A percentile compares a stretch with the other conserved stretches of the same genome.
These are phyloP conservation scores for Pentalonia nigronervosa DNA, from an alignment of 1,140 invertebrate species.

Conservation along the genomic window DNA sequence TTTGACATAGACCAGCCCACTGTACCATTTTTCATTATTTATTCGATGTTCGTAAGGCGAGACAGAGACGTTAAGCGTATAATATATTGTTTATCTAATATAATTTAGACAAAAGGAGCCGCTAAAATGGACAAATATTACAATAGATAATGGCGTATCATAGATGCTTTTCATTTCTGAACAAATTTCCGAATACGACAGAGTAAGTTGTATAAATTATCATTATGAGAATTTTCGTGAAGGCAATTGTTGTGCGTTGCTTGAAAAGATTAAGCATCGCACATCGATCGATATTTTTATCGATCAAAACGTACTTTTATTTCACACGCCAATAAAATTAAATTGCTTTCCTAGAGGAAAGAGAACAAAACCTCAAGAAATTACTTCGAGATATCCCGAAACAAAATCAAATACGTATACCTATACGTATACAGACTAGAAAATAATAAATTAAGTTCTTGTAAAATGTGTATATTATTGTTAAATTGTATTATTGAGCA, in stretches of 20 bases:
- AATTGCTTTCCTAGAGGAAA: background rate
- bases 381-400: background rate
- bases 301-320: background rate
- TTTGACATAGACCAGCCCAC: no score
- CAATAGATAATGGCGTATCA: background rate
- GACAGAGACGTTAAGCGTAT: background rate
- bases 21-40: constrained; percentile 31
- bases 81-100: constrained; percentile 19
- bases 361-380: background rate
- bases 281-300: background rate
- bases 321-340: background rate
- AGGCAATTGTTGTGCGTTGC: background rate
- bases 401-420: background rate
- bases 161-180: background rate
- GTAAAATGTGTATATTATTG: background rate
- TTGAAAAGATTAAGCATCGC: background rate
- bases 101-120: constrained; percentile 16
- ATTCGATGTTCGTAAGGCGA: background rate
- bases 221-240: background rate
- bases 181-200: background rate
- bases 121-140: background rate
- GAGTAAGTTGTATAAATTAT: constrained; percentile 9
- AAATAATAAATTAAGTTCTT: background rate
- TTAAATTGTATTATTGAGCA: background rate
- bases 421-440: background rate